Evolutionary conservation across 2,888 invertebrate species (phyloP).

Genomic region (Hedya salicella): DNA sequence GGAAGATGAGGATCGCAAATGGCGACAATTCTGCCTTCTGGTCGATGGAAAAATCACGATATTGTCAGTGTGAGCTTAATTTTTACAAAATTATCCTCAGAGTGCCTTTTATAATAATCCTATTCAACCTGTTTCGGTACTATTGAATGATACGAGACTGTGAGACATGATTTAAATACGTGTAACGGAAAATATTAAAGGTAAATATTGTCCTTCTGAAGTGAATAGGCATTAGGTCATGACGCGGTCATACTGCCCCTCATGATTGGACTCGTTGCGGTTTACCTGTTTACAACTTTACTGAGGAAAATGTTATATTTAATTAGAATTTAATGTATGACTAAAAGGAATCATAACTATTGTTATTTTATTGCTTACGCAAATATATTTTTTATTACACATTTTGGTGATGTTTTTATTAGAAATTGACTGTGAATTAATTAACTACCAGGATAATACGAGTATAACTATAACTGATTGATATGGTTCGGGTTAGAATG

Average conservation of each 20-base stretch:
- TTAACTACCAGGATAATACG: not conserved
- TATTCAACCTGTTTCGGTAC: too few relatives aligned
- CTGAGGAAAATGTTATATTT: conserved; percentile 21
- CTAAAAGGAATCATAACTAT: conserved; percentile 21
- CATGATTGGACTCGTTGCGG: conserved; percentile 19
- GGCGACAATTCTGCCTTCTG: not conserved
- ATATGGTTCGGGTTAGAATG: too few relatives aligned
- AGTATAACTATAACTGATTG: too few relatives aligned
- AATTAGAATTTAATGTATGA: conserved; percentile 26
- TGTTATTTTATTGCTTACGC: not conserved
- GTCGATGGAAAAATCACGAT: not conserved
- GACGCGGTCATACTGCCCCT: conserved; percentile 8
- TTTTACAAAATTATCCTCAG: too few relatives aligned
- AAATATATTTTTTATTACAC: conserved; percentile 7
- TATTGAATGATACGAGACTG: not conserved
- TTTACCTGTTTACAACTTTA: conserved; percentile 39
- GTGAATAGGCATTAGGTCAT: conserved; percentile 7
- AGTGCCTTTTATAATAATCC: too few relatives aligned
- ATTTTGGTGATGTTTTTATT: too few relatives aligned
- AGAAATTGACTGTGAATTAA: not conserved
- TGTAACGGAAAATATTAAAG: not conserved
- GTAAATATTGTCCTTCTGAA: not conserved
- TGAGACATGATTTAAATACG: not conserved
- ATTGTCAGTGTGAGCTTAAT: too few relatives aligned
- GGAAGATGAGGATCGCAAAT: not conserved